Evolutionary conservation across 2,113 vertebrate species (phyloP).

Genomic region (Tinamus guttatus): DNA sequence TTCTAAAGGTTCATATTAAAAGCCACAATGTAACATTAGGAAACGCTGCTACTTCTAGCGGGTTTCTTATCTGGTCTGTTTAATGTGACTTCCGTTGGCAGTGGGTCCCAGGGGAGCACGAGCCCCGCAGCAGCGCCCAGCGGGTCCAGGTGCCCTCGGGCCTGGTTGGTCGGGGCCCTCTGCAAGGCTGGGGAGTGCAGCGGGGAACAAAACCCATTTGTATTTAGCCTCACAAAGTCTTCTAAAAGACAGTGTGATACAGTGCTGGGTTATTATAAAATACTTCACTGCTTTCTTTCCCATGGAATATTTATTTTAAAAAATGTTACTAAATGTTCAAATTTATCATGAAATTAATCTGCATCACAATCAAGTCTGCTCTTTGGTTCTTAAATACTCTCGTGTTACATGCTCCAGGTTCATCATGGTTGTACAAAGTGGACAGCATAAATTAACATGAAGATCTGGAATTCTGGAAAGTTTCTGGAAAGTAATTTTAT

Average conservation of each 20-base stretch:
- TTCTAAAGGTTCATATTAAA: conserved; percentile 38
- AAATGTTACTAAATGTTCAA: conserved; percentile 15
- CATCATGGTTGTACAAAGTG: neutral
- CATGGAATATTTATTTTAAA: conserved; percentile 54
- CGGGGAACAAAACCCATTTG: neutral
- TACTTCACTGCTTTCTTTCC: conserved; percentile 30
- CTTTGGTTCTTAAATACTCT: neutral
- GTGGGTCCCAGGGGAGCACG: neutral
- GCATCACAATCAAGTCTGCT: neutral
- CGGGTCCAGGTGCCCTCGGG: neutral
- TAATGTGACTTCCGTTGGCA: neutral
- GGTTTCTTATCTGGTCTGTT: neutral
- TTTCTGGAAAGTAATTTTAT: conserved; percentile 11
- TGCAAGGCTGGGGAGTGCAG: too few relatives aligned
- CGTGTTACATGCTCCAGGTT: neutral
- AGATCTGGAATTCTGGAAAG: conserved; percentile 7
- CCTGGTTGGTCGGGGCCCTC: accelerated
- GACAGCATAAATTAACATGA: neutral
- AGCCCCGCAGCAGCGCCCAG: too few relatives aligned
- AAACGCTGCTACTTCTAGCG: too few relatives aligned
- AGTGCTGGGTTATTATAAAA: neutral
- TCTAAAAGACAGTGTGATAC: neutral
- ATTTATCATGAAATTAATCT: conserved; percentile 1
- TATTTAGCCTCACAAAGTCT: neutral
- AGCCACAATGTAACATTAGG: neutral